These are phyloP conservation scores for Dipodomys merriami DNA, from an alignment of 2,113 vertebrate species.

Conservation along the genomic window DNA sequence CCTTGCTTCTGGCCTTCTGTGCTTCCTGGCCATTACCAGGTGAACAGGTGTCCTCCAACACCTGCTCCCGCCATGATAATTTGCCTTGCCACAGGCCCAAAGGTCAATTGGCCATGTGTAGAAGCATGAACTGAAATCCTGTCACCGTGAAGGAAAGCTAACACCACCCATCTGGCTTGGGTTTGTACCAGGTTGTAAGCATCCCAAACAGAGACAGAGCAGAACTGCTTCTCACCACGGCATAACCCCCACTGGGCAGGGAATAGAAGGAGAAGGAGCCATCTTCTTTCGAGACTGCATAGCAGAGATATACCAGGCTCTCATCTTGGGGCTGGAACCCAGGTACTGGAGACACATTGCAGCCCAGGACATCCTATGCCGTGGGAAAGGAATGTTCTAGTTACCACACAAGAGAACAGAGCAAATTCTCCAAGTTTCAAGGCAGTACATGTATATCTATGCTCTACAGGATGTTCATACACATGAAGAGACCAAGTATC, in stretches of 20 bases:
- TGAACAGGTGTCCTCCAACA: neutral
- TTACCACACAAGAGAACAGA: neutral
- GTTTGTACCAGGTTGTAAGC: accelerated
- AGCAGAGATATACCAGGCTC: slow-evolving; percentile 92
- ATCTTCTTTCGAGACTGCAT: slow-evolving; percentile 92
- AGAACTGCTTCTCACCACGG: slow-evolving; percentile 87
- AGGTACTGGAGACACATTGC: slow-evolving; percentile 90
- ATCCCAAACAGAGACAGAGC: neutral
- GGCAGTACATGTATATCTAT: neutral
- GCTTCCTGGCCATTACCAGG: neutral
- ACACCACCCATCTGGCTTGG: too few species aligned
- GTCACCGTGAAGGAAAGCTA: neutral
- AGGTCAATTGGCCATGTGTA: neutral
- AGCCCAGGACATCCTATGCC: slow-evolving; percentile 91
- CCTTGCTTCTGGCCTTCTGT: neutral
- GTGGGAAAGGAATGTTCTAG: neutral
- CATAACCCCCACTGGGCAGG: slow-evolving; percentile 94
- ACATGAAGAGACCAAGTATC: neutral
- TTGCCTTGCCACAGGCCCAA: neutral
- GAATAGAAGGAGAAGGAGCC: slow-evolving; percentile 94
- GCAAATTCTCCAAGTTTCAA: neutral
- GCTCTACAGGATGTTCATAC: neutral
- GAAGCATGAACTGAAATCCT: neutral
- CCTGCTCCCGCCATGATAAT: neutral
- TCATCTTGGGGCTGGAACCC: slow-evolving; percentile 90